A percentile compares a stretch with the other conserved stretches of the same genome.
phyloP scores from a whole-genome alignment of 2,797 vertebrate genomes.

The Tiaroga cobitis region DNA sequence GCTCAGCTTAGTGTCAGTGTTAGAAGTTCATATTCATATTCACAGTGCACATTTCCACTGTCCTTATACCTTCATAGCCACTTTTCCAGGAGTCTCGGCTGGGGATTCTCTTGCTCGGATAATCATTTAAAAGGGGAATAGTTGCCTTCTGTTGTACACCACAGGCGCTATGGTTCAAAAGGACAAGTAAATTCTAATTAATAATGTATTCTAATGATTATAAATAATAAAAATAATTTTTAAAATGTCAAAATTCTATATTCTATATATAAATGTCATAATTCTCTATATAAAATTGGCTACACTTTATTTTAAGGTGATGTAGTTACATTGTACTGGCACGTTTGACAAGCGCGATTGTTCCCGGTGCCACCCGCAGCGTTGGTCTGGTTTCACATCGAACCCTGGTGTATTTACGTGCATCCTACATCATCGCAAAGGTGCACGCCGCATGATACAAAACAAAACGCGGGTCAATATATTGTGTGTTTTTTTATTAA shows the following conservation, averaged over 20 bases:
- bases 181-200: not conserved
- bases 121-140: constrained; percentile 39
- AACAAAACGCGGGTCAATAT: no score
- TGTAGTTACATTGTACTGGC: no score
- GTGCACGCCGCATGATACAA: no score
- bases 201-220: not conserved
- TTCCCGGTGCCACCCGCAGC: no score
- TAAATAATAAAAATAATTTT: not conserved
- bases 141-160: not conserved
- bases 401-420: no score
- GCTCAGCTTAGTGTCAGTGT: constrained; percentile 11
- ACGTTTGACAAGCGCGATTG: no score
- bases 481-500: no score
- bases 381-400: no score
- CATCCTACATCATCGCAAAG: no score
- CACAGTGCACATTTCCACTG: constrained; percentile 20
- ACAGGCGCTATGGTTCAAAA: not conserved
- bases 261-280: no score
- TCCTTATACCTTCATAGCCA: constrained; percentile 30
- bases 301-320: no score
- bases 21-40: constrained; percentile 33
- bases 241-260: not conserved
- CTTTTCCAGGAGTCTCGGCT: not conserved
- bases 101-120: constrained; percentile 27
- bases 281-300: no score